Conservation (phyloP, 2,797 vertebrate species). For the Crenuchus spilurus region DNA sequence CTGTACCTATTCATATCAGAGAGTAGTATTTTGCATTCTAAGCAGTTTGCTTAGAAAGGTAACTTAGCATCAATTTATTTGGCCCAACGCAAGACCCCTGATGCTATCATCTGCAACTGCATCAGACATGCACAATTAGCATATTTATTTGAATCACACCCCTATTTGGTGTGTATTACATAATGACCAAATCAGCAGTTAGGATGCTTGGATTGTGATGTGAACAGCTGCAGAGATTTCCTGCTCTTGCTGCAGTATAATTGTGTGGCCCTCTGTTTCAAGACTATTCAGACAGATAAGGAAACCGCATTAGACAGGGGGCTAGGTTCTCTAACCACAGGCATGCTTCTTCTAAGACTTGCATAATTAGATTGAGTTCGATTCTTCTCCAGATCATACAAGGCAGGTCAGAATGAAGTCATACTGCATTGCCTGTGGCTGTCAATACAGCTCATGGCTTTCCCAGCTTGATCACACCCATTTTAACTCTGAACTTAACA, state of each 20-base stretch:
- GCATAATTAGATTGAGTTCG: slow-evolving; percentile 39
- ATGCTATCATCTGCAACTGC: no score
- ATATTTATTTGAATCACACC: no score
- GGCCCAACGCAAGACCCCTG: no score
- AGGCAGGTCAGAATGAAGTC: slow-evolving; percentile 21
- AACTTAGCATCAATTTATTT: no score
- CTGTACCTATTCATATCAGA: no score
- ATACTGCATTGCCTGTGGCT: not conserved
- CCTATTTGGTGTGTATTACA: no score
- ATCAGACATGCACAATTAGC: no score
- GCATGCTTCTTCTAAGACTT: slow-evolving; percentile 25
- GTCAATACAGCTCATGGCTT: not conserved
- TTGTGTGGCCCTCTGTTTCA: slow-evolving; percentile 14
- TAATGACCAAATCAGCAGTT: no score
- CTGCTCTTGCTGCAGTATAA: slow-evolving; percentile 23
- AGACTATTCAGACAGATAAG: slow-evolving; percentile 29
- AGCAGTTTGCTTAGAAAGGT: no score
- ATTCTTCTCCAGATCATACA: slow-evolving; percentile 23
- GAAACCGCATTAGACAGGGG: slow-evolving; percentile 35
- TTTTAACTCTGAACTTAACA: no score
- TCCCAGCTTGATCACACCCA: no score
- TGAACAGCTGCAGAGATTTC: slow-evolving; percentile 20
- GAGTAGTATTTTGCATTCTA: no score
- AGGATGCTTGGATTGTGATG: not conserved
- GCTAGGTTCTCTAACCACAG: slow-evolving; percentile 30